Evolutionary conservation across 2,888 invertebrate species (phyloP), one percentile per base, ranked within the genome.

Genomic region (Agrenia bidenticulata): DNA sequence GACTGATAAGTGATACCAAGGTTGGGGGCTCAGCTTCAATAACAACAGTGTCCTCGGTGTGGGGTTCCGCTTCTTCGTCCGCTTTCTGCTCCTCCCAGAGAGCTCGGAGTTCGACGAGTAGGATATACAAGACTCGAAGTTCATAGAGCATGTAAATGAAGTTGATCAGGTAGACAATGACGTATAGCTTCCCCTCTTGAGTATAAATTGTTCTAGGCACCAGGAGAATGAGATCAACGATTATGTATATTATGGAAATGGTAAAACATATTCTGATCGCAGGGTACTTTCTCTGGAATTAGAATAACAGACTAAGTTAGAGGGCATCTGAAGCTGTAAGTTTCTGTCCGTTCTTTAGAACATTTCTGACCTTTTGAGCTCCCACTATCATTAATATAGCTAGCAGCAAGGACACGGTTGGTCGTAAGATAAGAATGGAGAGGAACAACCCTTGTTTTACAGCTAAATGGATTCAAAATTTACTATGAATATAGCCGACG

Each of bases 61-160:
- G 65, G n/a, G 71, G 68, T n/a, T 55, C 68, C 7, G 54, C 53
- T 4, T 61, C 65, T 21, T 62, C 69, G 17, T 53, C 69, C 4
- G 51, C 45, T 59, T 69, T 64, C 32, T 4, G 11, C 32, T 32
- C 32, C 32, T 32, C 32, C 32, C 32, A 32, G 5, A 32, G 11
- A 32, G 11, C 11, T 32, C 11, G 32, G 11, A 32, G 32, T 58
- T 58, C 61, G 17, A 57, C 65, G 15, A 21, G 19, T 37, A 73
- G 39, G 39, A 68, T 45, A 15, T 57, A 67, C n/a, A 63, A 66
- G 24, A 73, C 66, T 63, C 68, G 67, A 49, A 71, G 62, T 42
- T 70, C 69, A 57, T 71, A 73, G 4, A 66, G 11, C 63, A 70
- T 67, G 64, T 73, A 73, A 27, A 68, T 55, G n/a, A 68, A 69